Evolutionary conservation across 2,888 invertebrate genomes (phyloP).

Genomic region (Augiades crinisus): DNA sequence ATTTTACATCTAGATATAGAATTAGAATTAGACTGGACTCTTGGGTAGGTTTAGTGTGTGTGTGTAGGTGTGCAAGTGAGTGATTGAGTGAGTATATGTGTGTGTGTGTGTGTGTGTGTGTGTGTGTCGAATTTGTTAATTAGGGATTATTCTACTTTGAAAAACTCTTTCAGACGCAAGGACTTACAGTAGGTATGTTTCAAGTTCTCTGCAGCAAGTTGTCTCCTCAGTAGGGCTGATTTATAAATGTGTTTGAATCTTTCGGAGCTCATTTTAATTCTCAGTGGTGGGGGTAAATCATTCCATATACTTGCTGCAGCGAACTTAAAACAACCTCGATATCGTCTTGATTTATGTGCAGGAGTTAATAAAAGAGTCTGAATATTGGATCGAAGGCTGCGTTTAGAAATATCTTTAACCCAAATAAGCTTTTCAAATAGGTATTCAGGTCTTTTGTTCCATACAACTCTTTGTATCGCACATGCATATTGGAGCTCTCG

Average conservation of each 20-base stretch:
- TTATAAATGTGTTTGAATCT: no score
- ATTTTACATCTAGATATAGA: no score
- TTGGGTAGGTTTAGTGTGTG: no score
- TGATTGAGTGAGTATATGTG: no score
- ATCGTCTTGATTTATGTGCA: not conserved
- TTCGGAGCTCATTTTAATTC: not conserved
- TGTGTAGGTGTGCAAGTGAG: no score
- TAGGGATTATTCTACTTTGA: no score
- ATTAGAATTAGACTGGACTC: no score
- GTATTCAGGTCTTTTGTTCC: constrained; percentile 4
- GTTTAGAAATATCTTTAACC: not conserved
- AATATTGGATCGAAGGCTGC: not conserved
- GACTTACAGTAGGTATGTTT: not conserved
- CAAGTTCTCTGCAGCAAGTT: not conserved
- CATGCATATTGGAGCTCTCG: constrained; percentile 14
- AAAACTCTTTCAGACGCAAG: not conserved
- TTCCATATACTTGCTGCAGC: constrained; percentile 8
- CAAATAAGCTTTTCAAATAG: not conserved
- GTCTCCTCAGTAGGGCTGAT: no score
- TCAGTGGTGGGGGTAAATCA: constrained; percentile 2
- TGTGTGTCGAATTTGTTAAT: no score
- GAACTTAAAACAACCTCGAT: not conserved
- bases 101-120: no score
- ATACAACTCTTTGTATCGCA: constrained; percentile 7
- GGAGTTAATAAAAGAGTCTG: not conserved